phyloP scores from a whole-genome alignment of 2,113 vertebrate species.

The Mormyrus lacerda region DNA sequence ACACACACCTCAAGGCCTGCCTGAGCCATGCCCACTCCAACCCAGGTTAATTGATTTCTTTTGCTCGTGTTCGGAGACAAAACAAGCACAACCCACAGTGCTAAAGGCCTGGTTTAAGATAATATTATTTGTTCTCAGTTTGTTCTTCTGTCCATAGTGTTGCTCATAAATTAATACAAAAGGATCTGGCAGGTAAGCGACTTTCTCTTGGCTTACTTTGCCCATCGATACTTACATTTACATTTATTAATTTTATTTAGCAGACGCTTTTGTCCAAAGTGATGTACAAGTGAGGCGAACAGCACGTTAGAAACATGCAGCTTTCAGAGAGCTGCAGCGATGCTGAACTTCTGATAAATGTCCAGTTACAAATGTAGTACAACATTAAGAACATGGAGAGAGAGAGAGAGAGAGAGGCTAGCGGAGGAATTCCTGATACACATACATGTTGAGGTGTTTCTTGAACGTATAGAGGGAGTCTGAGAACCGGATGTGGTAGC shows the following conservation, averaged over 20 bases:
- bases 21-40: not conserved
- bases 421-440: not conserved
- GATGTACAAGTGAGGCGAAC: not conserved
- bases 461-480: not conserved
- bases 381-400: not conserved
- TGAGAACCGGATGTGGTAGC: not conserved
- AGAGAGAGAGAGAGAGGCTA: not conserved
- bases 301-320: not conserved
- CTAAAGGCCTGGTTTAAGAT: not conserved
- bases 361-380: not conserved
- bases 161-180: not conserved
- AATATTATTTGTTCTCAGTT: not conserved
- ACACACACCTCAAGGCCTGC: not conserved
- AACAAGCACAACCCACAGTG: not conserved
- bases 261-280: not conserved
- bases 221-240: not conserved
- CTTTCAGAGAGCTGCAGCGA: not conserved
- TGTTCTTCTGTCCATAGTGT: not conserved
- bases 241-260: not conserved
- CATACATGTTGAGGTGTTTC: not conserved
- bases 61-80: not conserved
- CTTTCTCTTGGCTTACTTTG: not conserved
- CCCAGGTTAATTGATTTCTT: not conserved
- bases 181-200: not conserved
- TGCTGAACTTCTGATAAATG: not conserved